Conservation (phyloP, 2,888 invertebrate genomes). For the Pharmacophagus antenor region DNA sequence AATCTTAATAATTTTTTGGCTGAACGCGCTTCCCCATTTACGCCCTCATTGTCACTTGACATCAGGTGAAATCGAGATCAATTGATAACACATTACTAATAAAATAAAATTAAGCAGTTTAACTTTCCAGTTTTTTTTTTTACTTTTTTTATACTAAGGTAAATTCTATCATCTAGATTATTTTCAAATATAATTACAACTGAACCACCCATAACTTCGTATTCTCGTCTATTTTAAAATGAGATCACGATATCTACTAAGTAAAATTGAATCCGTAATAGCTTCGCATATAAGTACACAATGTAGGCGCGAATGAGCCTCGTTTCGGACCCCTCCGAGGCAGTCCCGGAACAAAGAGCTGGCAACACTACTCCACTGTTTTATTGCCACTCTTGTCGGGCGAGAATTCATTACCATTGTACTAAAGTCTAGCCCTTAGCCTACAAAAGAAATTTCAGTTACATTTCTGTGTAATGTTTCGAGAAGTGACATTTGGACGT, state of each 20-base stretch:
- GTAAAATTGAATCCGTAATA: constrained; percentile 13
- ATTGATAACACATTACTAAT: no score
- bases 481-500: constrained; percentile 11
- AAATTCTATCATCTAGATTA: no score
- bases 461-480: constrained; percentile 23
- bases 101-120: no score
- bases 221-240: background rate
- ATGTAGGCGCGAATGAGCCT: constrained; percentile 27
- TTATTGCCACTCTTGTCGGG: constrained; percentile 30
- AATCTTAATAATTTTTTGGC: no score
- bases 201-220: no score
- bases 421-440: constrained; percentile 24
- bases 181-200: no score
- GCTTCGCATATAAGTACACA: constrained; percentile 12
- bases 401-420: constrained; percentile 31
- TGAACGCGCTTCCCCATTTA: no score
- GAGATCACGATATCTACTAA: background rate
- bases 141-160: no score
- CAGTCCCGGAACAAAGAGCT: constrained; percentile 24
- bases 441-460: constrained; percentile 20
- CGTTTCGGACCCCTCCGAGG: constrained; percentile 26
- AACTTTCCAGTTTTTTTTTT: no score
- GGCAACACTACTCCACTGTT: constrained; percentile 26
- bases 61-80: no score
- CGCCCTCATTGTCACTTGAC: no score